Evolutionary conservation across 2,113 vertebrate genomes (phyloP), one percentile per base, ranked within the genome.

Genomic region (Epinephelus fuscoguttatus): DNA sequence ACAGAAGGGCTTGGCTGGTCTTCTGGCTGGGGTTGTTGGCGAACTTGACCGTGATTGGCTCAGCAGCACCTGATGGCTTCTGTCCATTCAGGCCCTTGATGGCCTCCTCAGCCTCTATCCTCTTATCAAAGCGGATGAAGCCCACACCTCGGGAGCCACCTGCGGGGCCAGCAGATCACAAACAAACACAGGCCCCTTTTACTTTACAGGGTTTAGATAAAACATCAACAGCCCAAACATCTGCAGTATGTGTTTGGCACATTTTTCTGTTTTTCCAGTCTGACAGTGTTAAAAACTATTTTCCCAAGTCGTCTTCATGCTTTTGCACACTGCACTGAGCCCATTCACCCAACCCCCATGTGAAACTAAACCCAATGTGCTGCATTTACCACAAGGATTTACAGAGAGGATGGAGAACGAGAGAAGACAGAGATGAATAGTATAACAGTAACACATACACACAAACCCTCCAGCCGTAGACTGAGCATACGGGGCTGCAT

Each of bases 21-120:
- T 99, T 99, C 97, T 99, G 99, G 95, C 99, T 99, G 90, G 99
- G 99, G 94, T 99, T 99, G 96, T 99, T 99, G 96, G 99, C 99
- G 92, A 99, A 99, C 96, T 99, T 99, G 95, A 99, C 99, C 78
- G 99, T 99, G 95, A 99, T 99, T 88, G 99, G 98, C 96, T 99
- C 99, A 4, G 97, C 97, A 74, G 98, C 98, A 92, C 98, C 98
- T 15, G 98, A 98, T 91, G 99, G 99, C 95, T 99, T 99, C 96
- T 99, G 98, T 92, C 98, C 98, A 81, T 99, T 99, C 92, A 99
- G 96, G 91, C 98, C 98, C 96, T 99, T 99, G 96, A 99, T 99
- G 96, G 98, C 98, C 96, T 99, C 98, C 94, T 99, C 98, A 70
- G 98, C 98, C 93, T 99, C 98, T 94, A 99, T 99, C 96, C 98